A percentile compares a stretch with the other conserved stretches of the same genome.
These are phyloP conservation scores for Seriola aureovittata DNA, from an alignment of 2,113 vertebrate species.

Conservation along the genomic window DNA sequence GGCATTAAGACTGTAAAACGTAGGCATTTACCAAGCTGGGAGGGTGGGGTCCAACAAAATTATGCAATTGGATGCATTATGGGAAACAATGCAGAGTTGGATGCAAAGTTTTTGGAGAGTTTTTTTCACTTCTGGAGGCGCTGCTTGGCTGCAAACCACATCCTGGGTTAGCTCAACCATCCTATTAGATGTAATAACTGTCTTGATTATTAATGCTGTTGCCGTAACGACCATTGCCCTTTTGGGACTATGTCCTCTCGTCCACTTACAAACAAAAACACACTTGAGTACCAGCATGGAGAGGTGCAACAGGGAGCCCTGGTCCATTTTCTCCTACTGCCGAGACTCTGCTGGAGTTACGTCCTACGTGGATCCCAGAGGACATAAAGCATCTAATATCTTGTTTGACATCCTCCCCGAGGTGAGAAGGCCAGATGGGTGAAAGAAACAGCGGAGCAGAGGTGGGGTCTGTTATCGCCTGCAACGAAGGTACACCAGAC, in stretches of 20 bases:
- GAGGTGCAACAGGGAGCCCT: not conserved
- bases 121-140: too few species aligned
- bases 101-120: too few species aligned
- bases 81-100: not conserved
- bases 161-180: too few species aligned
- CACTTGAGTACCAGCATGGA: not conserved
- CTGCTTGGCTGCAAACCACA: not conserved
- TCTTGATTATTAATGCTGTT: not conserved
- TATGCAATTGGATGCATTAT: not conserved
- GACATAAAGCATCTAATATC: not conserved
- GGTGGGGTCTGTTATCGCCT: not conserved
- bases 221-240: too few species aligned
- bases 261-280: not conserved
- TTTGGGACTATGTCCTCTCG: not conserved
- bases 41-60: not conserved
- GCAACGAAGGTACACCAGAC: not conserved
- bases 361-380: not conserved
- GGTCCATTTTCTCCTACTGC: not conserved
- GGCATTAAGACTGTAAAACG: not conserved
- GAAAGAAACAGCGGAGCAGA: too few species aligned
- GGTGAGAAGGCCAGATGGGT: not conserved
- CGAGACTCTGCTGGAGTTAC: not conserved
- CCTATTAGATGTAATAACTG: not conserved
- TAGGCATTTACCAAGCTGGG: too few species aligned
- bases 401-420: not conserved